Conservation (phyloP, 2,113 vertebrate genomes). For the Saguinus midas region DNA sequence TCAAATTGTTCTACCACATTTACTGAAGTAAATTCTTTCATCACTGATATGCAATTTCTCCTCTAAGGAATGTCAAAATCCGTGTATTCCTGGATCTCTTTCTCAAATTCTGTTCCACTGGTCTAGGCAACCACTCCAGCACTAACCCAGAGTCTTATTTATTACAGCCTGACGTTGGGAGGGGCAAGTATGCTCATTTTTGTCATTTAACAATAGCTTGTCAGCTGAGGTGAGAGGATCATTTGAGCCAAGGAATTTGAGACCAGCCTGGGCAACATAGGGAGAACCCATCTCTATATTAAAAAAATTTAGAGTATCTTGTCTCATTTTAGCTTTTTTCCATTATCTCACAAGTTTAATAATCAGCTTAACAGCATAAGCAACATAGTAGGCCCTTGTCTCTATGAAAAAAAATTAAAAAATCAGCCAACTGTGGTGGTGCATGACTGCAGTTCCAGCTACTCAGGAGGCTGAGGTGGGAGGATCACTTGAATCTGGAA, state of each 20-base stretch:
- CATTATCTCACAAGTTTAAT: not conserved
- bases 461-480: too few species aligned
- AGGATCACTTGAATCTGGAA: too few species aligned
- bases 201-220: not conserved
- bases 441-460: too few species aligned
- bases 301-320: not conserved
- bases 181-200: not conserved
- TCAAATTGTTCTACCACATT: not conserved
- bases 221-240: not conserved
- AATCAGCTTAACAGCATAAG: not conserved
- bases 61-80: not conserved
- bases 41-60: not conserved
- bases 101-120: not conserved
- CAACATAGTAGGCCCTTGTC: too few species aligned
- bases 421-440: too few species aligned
- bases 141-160: not conserved
- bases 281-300: too few species aligned
- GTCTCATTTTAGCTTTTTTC: not conserved
- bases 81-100: not conserved
- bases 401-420: too few species aligned
- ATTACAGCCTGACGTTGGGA: not conserved
- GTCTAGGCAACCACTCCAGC: not conserved
- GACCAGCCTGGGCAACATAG: too few species aligned
- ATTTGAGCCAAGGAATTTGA: too few species aligned
- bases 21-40: not conserved